Evolutionary conservation across 2,888 invertebrate genomes (phyloP).

Genomic region (Phytoseiulus persimilis): DNA sequence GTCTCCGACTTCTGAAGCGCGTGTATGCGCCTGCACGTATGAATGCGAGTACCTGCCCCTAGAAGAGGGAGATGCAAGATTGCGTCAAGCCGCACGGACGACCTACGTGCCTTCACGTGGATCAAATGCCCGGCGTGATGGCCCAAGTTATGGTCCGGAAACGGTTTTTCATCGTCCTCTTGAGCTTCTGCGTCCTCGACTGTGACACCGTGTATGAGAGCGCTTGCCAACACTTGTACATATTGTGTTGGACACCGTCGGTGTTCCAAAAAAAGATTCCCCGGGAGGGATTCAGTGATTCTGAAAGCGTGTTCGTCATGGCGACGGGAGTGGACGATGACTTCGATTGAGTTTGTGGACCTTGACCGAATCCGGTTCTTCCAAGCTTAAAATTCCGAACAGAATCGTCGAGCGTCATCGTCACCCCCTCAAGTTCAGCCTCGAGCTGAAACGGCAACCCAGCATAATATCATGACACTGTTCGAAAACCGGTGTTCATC

Average conservation of each 20-base stretch:
- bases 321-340: background rate
- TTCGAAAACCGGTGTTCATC: background rate
- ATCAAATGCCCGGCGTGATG: background rate
- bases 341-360: too few relatives aligned
- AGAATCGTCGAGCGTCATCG: background rate
- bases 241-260: background rate
- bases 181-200: background rate
- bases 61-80: background rate
- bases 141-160: background rate
- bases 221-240: background rate
- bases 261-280: background rate
- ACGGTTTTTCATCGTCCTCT: background rate
- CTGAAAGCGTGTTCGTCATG: background rate
- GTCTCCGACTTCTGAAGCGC: background rate
- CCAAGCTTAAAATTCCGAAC: too few relatives aligned
- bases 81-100: too few relatives aligned
- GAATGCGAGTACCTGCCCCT: background rate
- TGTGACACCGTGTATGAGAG: background rate
- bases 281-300: background rate
- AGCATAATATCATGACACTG: background rate
- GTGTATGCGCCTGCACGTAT: background rate
- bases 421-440: background rate
- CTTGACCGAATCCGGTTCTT: too few relatives aligned
- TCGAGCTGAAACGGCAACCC: background rate
- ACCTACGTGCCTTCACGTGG: background rate